These are phyloP conservation scores for Drosophila rellima DNA, from an alignment of 2,888 invertebrate species.

Conservation along the genomic window DNA sequence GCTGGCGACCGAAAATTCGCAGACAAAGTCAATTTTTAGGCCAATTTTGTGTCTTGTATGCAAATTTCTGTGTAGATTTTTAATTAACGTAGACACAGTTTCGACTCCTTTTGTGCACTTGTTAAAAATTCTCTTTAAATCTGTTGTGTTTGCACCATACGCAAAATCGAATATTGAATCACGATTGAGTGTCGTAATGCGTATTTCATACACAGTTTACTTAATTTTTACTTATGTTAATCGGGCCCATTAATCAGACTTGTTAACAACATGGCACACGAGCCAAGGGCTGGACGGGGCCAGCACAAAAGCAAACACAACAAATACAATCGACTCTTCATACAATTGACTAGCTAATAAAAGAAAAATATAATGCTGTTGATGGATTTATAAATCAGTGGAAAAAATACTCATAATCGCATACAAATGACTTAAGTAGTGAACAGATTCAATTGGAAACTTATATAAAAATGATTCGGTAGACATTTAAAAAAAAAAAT, in stretches of 20 bases:
- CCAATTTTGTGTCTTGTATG: constrained; percentile 76
- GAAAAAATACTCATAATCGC: constrained; percentile 43
- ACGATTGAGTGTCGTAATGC: constrained; percentile 48
- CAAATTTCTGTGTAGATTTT: constrained; percentile 70
- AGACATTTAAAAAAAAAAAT: no score
- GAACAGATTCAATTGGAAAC: constrained; percentile 46
- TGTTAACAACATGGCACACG: constrained; percentile 56
- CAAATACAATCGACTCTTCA: constrained; percentile 17
- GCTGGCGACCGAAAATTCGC: constrained; percentile 57
- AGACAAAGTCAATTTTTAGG: constrained; percentile 62
- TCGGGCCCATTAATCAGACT: constrained; percentile 75
- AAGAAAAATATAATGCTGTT: constrained; percentile 47
- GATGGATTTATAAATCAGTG: constrained; percentile 63
- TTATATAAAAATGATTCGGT: background rate
- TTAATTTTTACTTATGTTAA: constrained; percentile 79
- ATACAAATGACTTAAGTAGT: constrained; percentile 19
- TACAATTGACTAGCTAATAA: constrained; percentile 21
- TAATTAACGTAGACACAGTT: constrained; percentile 72
- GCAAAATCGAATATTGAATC: constrained; percentile 67
- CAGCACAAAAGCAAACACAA: constrained; percentile 26
- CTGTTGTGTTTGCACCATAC: constrained; percentile 18
- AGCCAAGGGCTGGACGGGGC: constrained; percentile 34
- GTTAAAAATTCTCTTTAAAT: constrained; percentile 25
- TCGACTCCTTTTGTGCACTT: constrained; percentile 48
- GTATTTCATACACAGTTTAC: constrained; percentile 61